These are phyloP conservation scores for Girardia tigrina DNA, from an alignment of 2,888 invertebrate genomes.

Conservation along the genomic window DNA sequence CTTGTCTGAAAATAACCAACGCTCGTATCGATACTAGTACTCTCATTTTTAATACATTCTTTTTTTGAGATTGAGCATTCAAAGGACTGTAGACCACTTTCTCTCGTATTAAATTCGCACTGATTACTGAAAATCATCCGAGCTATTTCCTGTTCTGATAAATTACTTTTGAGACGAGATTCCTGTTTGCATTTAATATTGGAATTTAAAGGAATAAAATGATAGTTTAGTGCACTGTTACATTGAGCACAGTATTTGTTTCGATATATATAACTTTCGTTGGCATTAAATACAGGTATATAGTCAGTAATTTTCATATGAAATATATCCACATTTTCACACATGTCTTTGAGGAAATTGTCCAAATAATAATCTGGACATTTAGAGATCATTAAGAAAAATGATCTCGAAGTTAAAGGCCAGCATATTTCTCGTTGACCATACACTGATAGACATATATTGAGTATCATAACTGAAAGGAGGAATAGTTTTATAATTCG, in stretches of 20 bases:
- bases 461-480: too few species aligned
- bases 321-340: not conserved
- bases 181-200: not conserved
- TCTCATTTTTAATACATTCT: not conserved
- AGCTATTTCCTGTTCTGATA: not conserved
- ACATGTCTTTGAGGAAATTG: not conserved
- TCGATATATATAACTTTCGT: not conserved
- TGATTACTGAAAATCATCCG: not conserved
- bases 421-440: not conserved
- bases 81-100: not conserved
- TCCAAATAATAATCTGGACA: not conserved
- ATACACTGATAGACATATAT: too few species aligned
- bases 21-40: not conserved
- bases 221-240: not conserved
- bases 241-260: not conserved
- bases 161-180: not conserved
- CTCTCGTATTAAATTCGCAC: not conserved
- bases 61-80: not conserved
- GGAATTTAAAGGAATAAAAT: too few species aligned
- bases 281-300: not conserved
- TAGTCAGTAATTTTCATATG: not conserved
- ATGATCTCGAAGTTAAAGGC: not conserved
- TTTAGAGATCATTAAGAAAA: not conserved
- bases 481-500: too few species aligned
- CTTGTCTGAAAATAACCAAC: not conserved